Base-by-base conservation (phyloP, 2,113 vertebrate species). In the Tupaia tana region DNA sequence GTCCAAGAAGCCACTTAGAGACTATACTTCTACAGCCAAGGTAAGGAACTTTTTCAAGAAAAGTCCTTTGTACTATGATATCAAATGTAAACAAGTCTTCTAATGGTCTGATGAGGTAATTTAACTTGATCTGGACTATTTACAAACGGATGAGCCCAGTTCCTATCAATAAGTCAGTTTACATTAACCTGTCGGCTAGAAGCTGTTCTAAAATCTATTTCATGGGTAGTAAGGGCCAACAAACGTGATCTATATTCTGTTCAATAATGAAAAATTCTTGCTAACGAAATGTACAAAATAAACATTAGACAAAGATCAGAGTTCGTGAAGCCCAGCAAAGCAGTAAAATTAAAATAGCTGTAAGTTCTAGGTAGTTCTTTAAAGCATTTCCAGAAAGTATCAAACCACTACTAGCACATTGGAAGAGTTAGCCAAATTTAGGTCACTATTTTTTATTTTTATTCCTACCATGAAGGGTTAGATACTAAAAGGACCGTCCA, bases 161-260 rank as follows among this genome's bases (percentile, higher is more conserved):
- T 94, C 86, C 31, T 14, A 71, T 74, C 54, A 89, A 27, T 94
- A 92, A 69, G 70, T 96, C 43, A 74, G 54, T 27, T 66, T 88
- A 80, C 73, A 89, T 86, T 86, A 96, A 96, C 18, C 22, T 93
- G 64, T 31, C 66, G 34, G 16, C 77, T 71, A 70, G 18, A 16
- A 93, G 20, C 54, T 74, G 12, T 43, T 5, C 27, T 95, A 64
- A 90, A 93, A 89, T 87, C 63, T 75, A 84, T 83, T 96, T 94
- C 25, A 86, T 86, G 29, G 78, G n/a, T 14, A 75, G 0, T 20
- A 52, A 82, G 27, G 24, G 31, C 25, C 54, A 96, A 91, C 13
- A 54, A 82, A 71, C 66, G 56, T 1, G 2, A 82, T 70, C 81
- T 81, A 83, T 64, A 80, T 73, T 86, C 19, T n/a, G 91, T 56